A percentile compares a stretch with the other conserved stretches of the same genome.
Conservation (phyloP, 1,140 invertebrate species). For the Polypedilum vanderplanki region DNA sequence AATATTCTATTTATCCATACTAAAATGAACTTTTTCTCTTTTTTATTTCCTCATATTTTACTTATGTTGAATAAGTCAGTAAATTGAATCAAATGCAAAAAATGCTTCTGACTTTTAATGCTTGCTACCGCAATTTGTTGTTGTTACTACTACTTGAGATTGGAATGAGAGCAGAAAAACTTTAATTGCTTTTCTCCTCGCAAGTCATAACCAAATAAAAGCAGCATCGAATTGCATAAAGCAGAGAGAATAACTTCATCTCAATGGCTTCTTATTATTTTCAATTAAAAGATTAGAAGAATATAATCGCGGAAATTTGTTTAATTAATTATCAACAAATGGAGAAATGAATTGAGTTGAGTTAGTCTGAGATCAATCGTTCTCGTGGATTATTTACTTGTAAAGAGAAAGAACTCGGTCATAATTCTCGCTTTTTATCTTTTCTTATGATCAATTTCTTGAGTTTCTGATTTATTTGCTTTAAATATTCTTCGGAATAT, state of each 20-base stretch:
- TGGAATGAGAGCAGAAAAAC: conserved; percentile 10
- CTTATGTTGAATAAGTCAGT: neutral
- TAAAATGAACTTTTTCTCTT: too few species aligned
- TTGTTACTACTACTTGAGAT: neutral
- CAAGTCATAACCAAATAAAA: neutral
- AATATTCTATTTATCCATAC: too few species aligned
- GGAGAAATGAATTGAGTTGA: neutral
- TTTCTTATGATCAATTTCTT: too few species aligned
- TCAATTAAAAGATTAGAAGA: conserved; percentile 14
- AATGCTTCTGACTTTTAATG: neutral
- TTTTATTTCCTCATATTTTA: neutral
- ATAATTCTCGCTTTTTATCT: too few species aligned
- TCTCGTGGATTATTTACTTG: too few species aligned
- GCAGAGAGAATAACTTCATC: neutral
- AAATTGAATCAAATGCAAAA: neutral
- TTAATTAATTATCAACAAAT: neutral
- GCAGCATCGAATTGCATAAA: neutral
- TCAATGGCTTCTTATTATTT: neutral
- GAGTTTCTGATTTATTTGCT: too few species aligned
- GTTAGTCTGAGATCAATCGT: neutral
- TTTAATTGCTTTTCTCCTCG: conserved; percentile 1
- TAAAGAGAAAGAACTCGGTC: too few species aligned
- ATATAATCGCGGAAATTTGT: conserved; percentile 2
- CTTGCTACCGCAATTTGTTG: neutral
- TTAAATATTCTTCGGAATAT: too few species aligned